Evolutionary conservation across 1,140 invertebrate genomes (phyloP).

Genomic region (Varroa destructor): DNA sequence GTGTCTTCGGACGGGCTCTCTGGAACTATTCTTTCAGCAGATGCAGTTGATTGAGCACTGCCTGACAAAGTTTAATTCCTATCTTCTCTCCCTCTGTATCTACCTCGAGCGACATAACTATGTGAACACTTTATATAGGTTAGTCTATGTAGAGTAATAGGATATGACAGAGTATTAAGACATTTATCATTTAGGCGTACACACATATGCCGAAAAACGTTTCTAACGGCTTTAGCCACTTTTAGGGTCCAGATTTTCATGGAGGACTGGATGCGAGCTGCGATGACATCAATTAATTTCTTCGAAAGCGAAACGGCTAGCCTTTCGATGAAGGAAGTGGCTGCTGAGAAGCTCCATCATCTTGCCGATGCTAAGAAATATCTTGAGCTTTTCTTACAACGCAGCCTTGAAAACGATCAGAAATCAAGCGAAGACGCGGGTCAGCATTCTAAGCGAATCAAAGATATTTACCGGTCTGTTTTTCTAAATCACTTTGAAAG

Average conservation of each 20-base stretch:
- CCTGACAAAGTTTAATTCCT: slow-evolving; percentile 38
- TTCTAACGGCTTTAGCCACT: neutral
- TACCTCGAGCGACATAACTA: slow-evolving; percentile 39
- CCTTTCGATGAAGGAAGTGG: neutral
- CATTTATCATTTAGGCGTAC: too few relatives aligned
- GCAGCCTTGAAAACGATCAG: slow-evolving; percentile 7
- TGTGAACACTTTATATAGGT: slow-evolving; percentile 39
- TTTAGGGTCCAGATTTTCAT: slow-evolving; percentile 35
- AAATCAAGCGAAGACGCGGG: slow-evolving; percentile 14
- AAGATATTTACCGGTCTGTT: slow-evolving; percentile 29
- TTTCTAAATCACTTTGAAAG: too few relatives aligned
- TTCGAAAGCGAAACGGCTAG: slow-evolving; percentile 29
- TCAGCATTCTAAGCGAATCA: slow-evolving; percentile 27
- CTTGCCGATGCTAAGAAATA: slow-evolving; percentile 31
- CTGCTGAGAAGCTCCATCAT: slow-evolving; percentile 12
- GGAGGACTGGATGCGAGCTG: slow-evolving; percentile 34
- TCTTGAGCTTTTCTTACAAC: slow-evolving; percentile 31
- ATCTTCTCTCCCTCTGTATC: slow-evolving; percentile 40
- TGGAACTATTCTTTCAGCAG: slow-evolving; percentile 39
- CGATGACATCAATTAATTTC: slow-evolving; percentile 34
- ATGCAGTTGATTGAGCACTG: slow-evolving; percentile 40
- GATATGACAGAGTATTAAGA: too few relatives aligned
- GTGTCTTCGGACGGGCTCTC: slow-evolving; percentile 38
- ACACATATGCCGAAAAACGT: neutral
- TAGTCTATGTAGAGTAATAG: too few relatives aligned